Conservation (phyloP, 2,888 invertebrate genomes). For the Clunio marinus region DNA sequence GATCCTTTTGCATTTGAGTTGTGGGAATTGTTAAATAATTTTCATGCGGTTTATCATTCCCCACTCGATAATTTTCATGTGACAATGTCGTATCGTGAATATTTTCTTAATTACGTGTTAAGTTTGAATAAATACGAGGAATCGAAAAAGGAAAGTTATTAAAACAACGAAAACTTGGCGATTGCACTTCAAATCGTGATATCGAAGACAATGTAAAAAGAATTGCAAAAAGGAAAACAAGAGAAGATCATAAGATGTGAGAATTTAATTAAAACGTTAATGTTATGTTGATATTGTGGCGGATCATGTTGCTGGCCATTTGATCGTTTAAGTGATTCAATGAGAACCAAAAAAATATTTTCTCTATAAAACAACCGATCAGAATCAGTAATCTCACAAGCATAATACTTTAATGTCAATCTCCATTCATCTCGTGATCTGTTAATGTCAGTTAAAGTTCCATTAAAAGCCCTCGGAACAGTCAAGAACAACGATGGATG, state of each 20-base stretch:
- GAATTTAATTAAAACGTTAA: conserved; percentile 36
- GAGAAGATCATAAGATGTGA: neutral
- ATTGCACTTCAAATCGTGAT: neutral
- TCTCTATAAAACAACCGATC: neutral
- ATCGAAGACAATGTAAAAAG: neutral
- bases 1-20: neutral
- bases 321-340: conserved; percentile 34
- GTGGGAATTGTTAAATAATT: neutral
- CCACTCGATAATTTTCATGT: neutral
- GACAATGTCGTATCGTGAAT: neutral
- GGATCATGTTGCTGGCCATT: conserved; percentile 2
- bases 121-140: neutral
- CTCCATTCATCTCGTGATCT: conserved; percentile 39
- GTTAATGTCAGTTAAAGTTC: conserved; percentile 39
- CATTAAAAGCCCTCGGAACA: conserved; percentile 30
- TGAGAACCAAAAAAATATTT: conserved; percentile 2
- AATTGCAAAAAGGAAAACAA: neutral
- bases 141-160: neutral
- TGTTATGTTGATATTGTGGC: conserved; percentile 25
- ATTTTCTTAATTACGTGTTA: neutral
- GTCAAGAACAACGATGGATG: too few species aligned
- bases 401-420: conserved; percentile 39
- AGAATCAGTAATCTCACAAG: conserved; percentile 23
- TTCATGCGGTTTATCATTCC: neutral
- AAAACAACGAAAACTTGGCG: neutral